Evolutionary conservation across 2,888 invertebrate species (phyloP).

Genomic region (Chrysolina americana): DNA sequence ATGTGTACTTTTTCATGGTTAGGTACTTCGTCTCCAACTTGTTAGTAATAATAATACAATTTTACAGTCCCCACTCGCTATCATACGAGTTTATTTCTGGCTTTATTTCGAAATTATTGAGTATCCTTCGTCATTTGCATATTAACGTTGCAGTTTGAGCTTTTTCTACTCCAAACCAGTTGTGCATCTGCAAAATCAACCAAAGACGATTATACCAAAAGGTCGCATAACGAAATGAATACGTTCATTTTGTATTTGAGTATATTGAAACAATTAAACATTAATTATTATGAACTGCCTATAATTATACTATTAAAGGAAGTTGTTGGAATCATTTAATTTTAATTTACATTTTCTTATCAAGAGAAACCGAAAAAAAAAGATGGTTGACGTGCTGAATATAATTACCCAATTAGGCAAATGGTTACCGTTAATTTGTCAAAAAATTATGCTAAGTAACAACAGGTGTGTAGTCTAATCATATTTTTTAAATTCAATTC

Average conservation of each 20-base stretch:
- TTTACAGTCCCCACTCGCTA: background rate
- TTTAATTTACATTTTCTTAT: constrained; percentile 8
- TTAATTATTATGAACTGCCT: background rate
- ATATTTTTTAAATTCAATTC: background rate
- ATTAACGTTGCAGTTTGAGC: background rate
- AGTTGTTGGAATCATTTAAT: constrained; percentile 7
- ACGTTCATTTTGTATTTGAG: constrained; percentile 4
- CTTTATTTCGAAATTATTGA: background rate
- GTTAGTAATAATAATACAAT: background rate
- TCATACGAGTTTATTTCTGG: background rate
- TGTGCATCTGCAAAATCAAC: constrained; percentile 11
- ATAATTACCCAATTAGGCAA: constrained; percentile 18
- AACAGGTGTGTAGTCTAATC: constrained; percentile 5
- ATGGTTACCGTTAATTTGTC: constrained; percentile 16
- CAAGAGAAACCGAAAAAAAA: background rate
- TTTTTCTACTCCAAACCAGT: constrained; percentile 12
- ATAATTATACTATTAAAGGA: constrained; percentile 7
- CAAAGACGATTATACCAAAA: background rate
- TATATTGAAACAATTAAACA: background rate
- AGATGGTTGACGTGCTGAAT: constrained; percentile 3
- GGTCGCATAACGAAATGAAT: background rate
- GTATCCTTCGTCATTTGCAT: background rate
- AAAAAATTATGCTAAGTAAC: background rate
- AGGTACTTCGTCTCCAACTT: background rate
- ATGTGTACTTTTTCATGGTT: background rate